These are phyloP conservation scores for Epicauta chinensis DNA, from an alignment of 1,140 invertebrate genomes.

Conservation along the genomic window DNA sequence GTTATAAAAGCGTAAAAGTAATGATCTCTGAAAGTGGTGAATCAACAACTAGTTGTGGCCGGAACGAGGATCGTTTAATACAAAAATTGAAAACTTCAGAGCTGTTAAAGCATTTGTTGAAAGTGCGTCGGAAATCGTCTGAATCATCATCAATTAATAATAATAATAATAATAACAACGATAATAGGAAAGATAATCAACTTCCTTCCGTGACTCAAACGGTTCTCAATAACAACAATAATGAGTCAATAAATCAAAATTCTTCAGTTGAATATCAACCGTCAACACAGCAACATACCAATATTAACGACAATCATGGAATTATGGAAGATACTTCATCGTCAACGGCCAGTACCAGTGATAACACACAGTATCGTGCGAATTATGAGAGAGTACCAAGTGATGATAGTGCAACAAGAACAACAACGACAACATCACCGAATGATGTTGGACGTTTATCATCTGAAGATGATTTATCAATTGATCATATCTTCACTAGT, in stretches of 20 bases:
- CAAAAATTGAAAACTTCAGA: slow-evolving; percentile 20
- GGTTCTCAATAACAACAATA: slow-evolving; percentile 3
- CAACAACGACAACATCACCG: neutral
- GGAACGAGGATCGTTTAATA: slow-evolving; percentile 12
- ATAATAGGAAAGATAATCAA: slow-evolving; percentile 2
- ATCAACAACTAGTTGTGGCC: slow-evolving; percentile 14
- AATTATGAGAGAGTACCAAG: slow-evolving; percentile 12
- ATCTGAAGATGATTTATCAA: slow-evolving; percentile 10
- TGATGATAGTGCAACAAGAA: slow-evolving; percentile 12
- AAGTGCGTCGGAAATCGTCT: slow-evolving; percentile 3
- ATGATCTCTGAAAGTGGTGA: slow-evolving; percentile 23
- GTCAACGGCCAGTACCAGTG: neutral
- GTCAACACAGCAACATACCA: neutral
- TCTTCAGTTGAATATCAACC: neutral
- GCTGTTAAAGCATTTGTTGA: slow-evolving; percentile 22
- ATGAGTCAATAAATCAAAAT: slow-evolving; percentile 14
- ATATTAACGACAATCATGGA: slow-evolving; percentile 14
- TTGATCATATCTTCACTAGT: slow-evolving; percentile 8
- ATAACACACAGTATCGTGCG: slow-evolving; percentile 11
- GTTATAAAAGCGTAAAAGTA: neutral
- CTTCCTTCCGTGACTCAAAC: slow-evolving; percentile 15
- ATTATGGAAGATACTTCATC: slow-evolving; percentile 14
- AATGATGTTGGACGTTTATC: slow-evolving; percentile 4
- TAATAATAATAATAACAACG: slow-evolving; percentile 1
- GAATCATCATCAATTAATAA: neutral